Evolutionary conservation across 1,140 invertebrate species (phyloP).

Genomic region (Tetragonula clypearis): DNA sequence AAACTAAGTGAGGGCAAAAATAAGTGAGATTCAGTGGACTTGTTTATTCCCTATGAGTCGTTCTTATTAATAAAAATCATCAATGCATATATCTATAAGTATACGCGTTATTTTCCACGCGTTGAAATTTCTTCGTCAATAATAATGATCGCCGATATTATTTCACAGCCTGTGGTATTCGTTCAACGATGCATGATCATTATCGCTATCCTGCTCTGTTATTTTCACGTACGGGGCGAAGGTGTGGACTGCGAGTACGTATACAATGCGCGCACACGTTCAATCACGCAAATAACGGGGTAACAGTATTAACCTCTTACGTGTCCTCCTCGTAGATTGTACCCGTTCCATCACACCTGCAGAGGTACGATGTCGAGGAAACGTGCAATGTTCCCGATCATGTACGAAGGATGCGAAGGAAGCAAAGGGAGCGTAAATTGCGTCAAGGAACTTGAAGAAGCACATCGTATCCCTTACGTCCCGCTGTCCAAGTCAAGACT

Average conservation of each 20-base stretch:
- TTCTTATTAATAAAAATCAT: too few species aligned
- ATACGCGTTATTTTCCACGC: background rate
- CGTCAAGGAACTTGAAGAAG: slow-evolving; percentile 45
- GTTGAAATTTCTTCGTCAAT: too few species aligned
- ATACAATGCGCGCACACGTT: background rate
- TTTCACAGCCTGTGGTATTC: slow-evolving; percentile 62
- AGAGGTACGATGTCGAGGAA: slow-evolving; percentile 70
- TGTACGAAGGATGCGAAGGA: slow-evolving; percentile 44
- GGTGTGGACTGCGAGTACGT: slow-evolving; percentile 73
- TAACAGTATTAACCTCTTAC: too few species aligned
- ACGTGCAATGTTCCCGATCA: slow-evolving; percentile 55
- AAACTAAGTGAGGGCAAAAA: background rate
- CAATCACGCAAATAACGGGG: too few species aligned
- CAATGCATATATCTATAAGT: too few species aligned
- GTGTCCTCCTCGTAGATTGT: slow-evolving; percentile 36
- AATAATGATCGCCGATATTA: background rate
- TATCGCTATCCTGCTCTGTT: slow-evolving; percentile 67
- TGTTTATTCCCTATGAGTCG: background rate
- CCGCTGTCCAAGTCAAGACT: slow-evolving; percentile 58
- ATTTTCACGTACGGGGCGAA: slow-evolving; percentile 55
- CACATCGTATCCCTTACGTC: slow-evolving; percentile 26
- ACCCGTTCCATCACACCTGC: slow-evolving; percentile 66
- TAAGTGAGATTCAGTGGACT: slow-evolving; percentile 4
- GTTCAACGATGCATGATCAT: slow-evolving; percentile 69
- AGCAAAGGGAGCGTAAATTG: slow-evolving; percentile 51